phyloP scores from a whole-genome alignment of 1,140 invertebrate genomes.

The Eriosoma lanigerum region DNA sequence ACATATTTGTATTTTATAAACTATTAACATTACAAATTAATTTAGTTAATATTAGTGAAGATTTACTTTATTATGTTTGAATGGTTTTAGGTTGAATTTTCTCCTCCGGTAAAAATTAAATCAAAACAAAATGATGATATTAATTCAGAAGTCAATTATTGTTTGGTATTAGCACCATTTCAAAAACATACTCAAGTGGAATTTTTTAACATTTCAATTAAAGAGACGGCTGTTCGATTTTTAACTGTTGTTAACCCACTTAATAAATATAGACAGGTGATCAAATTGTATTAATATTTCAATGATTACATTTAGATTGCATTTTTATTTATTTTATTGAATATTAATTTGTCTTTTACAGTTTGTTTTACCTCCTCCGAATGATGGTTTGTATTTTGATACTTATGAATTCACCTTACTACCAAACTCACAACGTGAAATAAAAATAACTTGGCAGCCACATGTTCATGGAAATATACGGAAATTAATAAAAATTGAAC shows the following conservation, averaged over 20 bases:
- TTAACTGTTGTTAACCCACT: conserved; percentile 21
- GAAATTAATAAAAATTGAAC: conserved; percentile 31
- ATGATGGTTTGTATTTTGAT: conserved; percentile 42
- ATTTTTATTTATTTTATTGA: not conserved
- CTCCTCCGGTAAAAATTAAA: conserved; percentile 37
- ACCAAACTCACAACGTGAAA: conserved; percentile 2
- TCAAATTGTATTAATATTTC: not conserved
- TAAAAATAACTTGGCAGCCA: conserved; percentile 38
- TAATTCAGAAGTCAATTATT: not conserved
- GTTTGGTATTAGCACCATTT: conserved; percentile 36
- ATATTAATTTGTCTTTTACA: too few species aligned
- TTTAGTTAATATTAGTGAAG: too few species aligned
- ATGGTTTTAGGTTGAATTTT: conserved; percentile 42
- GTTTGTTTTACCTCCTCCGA: conserved; percentile 35
- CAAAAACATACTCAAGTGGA: conserved; percentile 44
- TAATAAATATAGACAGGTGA: conserved; percentile 31
- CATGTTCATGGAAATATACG: conserved; percentile 21
- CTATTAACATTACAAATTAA: too few species aligned
- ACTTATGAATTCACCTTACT: conserved; percentile 24
- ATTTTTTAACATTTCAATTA: conserved; percentile 31
- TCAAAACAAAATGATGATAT: not conserved
- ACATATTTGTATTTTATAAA: too few species aligned
- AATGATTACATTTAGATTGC: too few species aligned
- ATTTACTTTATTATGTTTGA: not conserved
- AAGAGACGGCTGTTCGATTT: conserved; percentile 23